Percentiles rank a stretch among this genome's conserved stretches.
Evolutionary conservation across 2,888 invertebrate species (phyloP).

Genomic region (Bhutanitis thaidina): DNA sequence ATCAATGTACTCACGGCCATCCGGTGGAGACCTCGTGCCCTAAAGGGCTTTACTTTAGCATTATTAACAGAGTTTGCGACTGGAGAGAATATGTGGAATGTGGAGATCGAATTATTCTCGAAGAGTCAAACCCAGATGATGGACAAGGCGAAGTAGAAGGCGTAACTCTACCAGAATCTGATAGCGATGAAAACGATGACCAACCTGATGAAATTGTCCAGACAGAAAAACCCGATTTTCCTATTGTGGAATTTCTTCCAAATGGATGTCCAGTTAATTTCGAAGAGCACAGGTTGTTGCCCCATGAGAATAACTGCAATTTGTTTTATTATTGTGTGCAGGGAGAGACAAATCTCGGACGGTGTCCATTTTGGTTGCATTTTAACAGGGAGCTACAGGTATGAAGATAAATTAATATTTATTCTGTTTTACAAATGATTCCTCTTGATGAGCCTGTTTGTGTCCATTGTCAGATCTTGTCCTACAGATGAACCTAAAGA

Average conservation of each 20-base stretch:
- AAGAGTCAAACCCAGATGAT: not conserved
- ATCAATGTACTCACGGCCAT: slow-evolving; percentile 83
- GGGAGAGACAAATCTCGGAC: slow-evolving; percentile 42
- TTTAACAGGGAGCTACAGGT: slow-evolving; percentile 56
- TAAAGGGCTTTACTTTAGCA: slow-evolving; percentile 76
- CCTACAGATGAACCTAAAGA: too few species aligned
- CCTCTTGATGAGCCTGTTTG: too few species aligned
- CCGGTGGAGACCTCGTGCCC: slow-evolving; percentile 81
- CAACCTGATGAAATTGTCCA: not conserved
- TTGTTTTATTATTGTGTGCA: slow-evolving; percentile 62
- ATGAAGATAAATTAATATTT: not conserved
- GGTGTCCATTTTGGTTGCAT: slow-evolving; percentile 42
- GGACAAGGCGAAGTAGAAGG: not conserved
- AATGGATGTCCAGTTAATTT: slow-evolving; percentile 62
- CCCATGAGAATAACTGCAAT: slow-evolving; percentile 48
- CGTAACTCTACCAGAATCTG: too few species aligned
- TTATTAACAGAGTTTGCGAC: slow-evolving; percentile 78
- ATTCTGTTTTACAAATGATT: too few species aligned
- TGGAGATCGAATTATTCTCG: slow-evolving; percentile 48
- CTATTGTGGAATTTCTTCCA: slow-evolving; percentile 33
- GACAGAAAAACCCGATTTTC: not conserved
- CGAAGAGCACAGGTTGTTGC: slow-evolving; percentile 54
- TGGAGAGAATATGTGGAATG: slow-evolving; percentile 82
- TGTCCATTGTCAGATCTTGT: too few species aligned
- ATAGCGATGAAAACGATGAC: too few species aligned